Percentiles rank a stretch among this genome's conserved stretches.
These are phyloP conservation scores for Lagopus muta DNA, from an alignment of 2,113 vertebrate genomes.

Conservation along the genomic window DNA sequence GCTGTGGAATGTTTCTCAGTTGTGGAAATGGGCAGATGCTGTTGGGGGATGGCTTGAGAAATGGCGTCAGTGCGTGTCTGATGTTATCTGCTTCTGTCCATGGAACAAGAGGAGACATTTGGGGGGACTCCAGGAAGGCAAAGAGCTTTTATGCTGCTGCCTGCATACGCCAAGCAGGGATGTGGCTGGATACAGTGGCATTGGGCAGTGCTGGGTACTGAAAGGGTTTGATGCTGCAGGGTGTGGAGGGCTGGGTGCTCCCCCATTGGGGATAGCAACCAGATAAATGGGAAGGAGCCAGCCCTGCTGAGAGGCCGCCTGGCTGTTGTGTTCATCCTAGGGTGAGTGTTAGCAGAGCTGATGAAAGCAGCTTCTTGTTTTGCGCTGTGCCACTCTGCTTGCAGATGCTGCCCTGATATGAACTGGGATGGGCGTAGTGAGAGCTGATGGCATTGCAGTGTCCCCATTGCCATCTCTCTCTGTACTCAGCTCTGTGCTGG, in stretches of 20 bases:
- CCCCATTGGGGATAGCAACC: accelerated
- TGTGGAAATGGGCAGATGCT: neutral
- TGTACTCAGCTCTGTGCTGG: neutral
- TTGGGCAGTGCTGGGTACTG: neutral
- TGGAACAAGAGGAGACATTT: neutral
- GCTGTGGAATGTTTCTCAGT: neutral
- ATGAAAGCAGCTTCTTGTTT: slow-evolving; percentile 20
- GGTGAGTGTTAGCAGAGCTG: neutral
- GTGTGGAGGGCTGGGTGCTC: neutral
- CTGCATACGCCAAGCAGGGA: accelerated
- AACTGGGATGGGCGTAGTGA: neutral
- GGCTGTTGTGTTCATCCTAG: accelerated
- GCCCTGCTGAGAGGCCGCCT: accelerated
- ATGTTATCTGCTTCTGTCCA: neutral
- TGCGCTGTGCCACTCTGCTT: neutral
- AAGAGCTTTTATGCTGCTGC: neutral
- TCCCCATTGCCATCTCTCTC: accelerated
- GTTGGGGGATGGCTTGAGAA: neutral
- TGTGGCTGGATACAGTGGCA: neutral
- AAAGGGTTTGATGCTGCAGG: neutral
- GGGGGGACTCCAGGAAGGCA: neutral
- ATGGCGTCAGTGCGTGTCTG: neutral
- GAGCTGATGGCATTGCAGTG: accelerated
- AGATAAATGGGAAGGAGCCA: neutral
- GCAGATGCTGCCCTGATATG: neutral